phyloP scores from a whole-genome alignment of 2,888 invertebrate genomes.

The Mesoligia furuncula region DNA sequence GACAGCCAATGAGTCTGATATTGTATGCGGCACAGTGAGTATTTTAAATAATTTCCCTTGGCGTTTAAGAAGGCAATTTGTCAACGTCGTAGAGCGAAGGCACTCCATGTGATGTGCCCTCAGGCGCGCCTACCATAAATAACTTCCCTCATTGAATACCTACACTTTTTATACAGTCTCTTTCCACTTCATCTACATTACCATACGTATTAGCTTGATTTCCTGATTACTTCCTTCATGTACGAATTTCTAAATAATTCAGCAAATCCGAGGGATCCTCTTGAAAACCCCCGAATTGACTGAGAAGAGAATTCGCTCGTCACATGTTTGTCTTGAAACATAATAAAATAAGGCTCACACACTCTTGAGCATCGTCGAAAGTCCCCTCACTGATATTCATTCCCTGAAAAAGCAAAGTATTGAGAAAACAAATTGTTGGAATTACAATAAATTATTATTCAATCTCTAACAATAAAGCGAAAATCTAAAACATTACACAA shows the following conservation, averaged over 20 bases:
- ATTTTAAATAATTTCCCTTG: constrained; percentile 80
- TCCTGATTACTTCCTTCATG: constrained; percentile 48
- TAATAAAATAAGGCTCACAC: constrained; percentile 18
- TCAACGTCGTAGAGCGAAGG: constrained; percentile 72
- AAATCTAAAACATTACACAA: constrained; percentile 6
- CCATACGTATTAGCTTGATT: constrained; percentile 59
- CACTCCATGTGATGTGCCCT: constrained; percentile 55
- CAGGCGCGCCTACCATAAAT: constrained; percentile 42
- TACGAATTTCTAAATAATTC: constrained; percentile 53
- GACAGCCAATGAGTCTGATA: constrained; percentile 43
- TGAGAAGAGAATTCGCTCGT: constrained; percentile 20
- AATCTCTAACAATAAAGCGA: constrained; percentile 10
- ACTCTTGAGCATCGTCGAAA: constrained; percentile 19
- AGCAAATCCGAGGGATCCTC: constrained; percentile 23
- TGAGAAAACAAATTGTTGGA: constrained; percentile 12
- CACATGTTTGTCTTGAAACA: constrained; percentile 26
- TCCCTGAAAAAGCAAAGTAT: constrained; percentile 8
- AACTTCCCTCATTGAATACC: constrained; percentile 43
- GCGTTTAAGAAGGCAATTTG: constrained; percentile 74
- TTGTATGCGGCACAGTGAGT: constrained; percentile 60
- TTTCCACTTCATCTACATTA: constrained; percentile 59
- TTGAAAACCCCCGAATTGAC: constrained; percentile 25
- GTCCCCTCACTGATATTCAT: constrained; percentile 2
- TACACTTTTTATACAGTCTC: constrained; percentile 51
- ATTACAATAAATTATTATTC: constrained; percentile 2